Base-by-base conservation (phyloP, 2,113 vertebrate genomes). In the Apus apus region DNA sequence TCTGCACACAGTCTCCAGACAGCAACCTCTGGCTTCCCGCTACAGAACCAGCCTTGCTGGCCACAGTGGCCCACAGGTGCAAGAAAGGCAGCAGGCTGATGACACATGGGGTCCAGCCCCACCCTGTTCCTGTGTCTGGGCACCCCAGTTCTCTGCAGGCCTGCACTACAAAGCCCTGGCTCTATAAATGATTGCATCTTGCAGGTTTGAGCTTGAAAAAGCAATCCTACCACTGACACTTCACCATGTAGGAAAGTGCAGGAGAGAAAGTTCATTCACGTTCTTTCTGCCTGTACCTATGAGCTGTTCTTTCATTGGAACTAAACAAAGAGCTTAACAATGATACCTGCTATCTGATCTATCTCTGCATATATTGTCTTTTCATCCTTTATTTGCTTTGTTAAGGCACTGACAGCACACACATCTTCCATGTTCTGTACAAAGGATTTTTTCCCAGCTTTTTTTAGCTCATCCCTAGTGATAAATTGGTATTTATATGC, bases 1-100 rank as follows among this genome's bases (percentile, higher is more conserved):
- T 27, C 4, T 1, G 2, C 3, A 16, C 5, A 25, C 0, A 0
- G 30, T 30, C 43, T 53, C 54, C 25, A 32, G 43, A 25, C 8
- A 8, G 26, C 13, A 50, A 50, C 20, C 40, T 57, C 48, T 17
- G 2, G 34, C 21, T 30, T 60, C 43, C 18, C 32, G 30, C 46
- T 61, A 54, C 22, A 38, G 19, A 60, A 23, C 20, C 0, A 0
- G 10, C 23, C 15, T 27, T 25, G 3, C 40, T 32, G 53, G 22
- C 22, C 5, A 1, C 15, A 15, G 51, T 1, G 40, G 57, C 9
- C 45, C 45, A 61, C 3, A 21, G 36, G 20, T 36, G 3, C 9
- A 29, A 48, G 71, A 57, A 45, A 60, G n/a, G 48, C 40, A 46
- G 51, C 1, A 0, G 15, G 20, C 20, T 32, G 25, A 21, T 17